Conservation (phyloP, 2,113 vertebrate species). For the Ctenodactylus gundi region DNA sequence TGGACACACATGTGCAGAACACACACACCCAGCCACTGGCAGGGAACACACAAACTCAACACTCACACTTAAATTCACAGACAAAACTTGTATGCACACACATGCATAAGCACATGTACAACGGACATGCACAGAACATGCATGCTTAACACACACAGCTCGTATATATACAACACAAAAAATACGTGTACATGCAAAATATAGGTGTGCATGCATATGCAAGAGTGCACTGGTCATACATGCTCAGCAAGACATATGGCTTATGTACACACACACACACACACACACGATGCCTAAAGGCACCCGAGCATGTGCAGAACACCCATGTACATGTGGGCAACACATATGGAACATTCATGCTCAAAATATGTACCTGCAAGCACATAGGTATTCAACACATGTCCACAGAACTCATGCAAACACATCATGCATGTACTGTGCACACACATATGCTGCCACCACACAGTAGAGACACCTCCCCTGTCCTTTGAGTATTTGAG, state of each 20-base stretch:
- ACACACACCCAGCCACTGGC: too few relatives aligned
- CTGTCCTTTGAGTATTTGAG: fast-evolving
- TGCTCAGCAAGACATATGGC: too few relatives aligned
- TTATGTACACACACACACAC: not conserved
- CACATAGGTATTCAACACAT: not conserved
- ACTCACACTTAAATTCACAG: too few relatives aligned
- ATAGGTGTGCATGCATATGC: not conserved
- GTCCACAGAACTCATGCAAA: not conserved
- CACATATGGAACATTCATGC: not conserved
- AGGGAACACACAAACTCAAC: too few relatives aligned
- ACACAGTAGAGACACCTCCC: too few relatives aligned
- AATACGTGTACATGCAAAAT: not conserved
- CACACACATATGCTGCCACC: too few relatives aligned
- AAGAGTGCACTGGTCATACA: not conserved
- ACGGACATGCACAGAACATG: not conserved
- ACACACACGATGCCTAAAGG: not conserved
- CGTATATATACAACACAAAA: not conserved
- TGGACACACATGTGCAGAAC: not conserved
- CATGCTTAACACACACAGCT: not conserved
- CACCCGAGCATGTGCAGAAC: not conserved
- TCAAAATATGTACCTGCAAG: not conserved
- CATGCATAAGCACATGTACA: not conserved
- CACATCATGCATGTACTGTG: too few relatives aligned
- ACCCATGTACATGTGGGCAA: not conserved
- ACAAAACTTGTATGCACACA: too few relatives aligned